phyloP scores from a whole-genome alignment of 2,888 invertebrate species.

The Amorpha juglandis region DNA sequence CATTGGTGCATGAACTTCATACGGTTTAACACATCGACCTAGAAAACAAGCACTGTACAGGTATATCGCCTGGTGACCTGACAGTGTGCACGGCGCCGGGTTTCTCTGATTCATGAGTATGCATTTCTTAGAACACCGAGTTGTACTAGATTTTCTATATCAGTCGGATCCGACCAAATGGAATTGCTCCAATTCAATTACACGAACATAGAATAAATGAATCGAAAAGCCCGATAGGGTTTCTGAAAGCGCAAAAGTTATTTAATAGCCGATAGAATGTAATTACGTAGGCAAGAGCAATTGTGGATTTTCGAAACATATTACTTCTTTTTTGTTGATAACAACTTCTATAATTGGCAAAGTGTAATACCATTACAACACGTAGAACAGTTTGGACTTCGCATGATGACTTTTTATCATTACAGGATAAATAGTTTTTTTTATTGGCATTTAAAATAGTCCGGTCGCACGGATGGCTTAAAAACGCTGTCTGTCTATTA shows the following conservation, averaged over 20 bases:
- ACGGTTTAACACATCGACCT: slow-evolving; percentile 1
- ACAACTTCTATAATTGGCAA: neutral
- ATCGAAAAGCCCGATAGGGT: neutral
- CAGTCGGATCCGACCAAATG: neutral
- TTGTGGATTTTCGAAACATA: neutral
- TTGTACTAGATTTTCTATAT: neutral
- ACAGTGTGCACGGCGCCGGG: slow-evolving; percentile 8
- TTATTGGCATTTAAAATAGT: too few relatives aligned
- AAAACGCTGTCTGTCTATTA: too few relatives aligned
- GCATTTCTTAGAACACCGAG: neutral
- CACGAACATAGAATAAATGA: neutral
- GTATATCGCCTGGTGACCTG: neutral
- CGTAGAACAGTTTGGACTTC: too few relatives aligned
- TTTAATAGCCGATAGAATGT: neutral
- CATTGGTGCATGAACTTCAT: neutral
- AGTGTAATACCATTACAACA: neutral
- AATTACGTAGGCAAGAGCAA: neutral
- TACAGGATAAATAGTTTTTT: too few relatives aligned
- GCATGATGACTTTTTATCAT: too few relatives aligned
- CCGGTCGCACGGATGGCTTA: too few relatives aligned
- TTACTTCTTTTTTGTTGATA: too few relatives aligned
- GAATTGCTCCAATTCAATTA: slow-evolving; percentile 4
- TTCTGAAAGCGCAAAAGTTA: neutral
- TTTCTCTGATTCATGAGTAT: neutral
- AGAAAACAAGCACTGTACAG: slow-evolving; percentile 8